A percentile compares a stretch with the other conserved stretches of the same genome.
Evolutionary conservation across 1,140 invertebrate genomes (phyloP).

Genomic region (Drosophila subpulchrella): DNA sequence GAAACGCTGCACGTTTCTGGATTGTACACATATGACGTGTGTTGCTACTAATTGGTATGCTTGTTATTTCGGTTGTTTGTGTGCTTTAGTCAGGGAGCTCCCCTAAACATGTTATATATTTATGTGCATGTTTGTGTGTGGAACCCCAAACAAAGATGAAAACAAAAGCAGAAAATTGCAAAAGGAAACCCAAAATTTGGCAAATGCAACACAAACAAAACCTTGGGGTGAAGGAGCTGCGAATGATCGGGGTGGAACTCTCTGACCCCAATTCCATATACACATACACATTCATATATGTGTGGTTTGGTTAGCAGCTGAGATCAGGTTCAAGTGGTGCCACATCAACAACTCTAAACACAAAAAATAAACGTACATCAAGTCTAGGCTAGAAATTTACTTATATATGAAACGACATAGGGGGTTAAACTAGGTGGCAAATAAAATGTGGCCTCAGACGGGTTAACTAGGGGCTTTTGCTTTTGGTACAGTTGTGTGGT

Average conservation of each 20-base stretch:
- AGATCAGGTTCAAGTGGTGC: conserved; percentile 50
- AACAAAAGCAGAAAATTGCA: conserved; percentile 36
- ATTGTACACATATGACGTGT: background rate
- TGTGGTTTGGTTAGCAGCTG: conserved; percentile 31
- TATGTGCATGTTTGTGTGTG: conserved; percentile 26
- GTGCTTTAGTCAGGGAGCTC: conserved; percentile 1
- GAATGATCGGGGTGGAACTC: background rate
- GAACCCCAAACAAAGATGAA: conserved; percentile 25
- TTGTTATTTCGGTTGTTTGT: conserved; percentile 34
- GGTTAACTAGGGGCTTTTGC: conserved; percentile 28
- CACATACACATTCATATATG: background rate
- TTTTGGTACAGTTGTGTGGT: conserved; percentile 30
- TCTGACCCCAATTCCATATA: conserved; percentile 25
- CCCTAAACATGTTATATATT: conserved; percentile 38
- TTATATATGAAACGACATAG: background rate
- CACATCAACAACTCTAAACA: conserved; percentile 43
- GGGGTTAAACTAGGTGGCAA: conserved; percentile 12
- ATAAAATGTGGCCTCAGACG: conserved; percentile 31
- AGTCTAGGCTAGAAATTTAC: conserved; percentile 30
- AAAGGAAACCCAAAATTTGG: conserved; percentile 41
- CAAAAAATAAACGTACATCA: conserved; percentile 20
- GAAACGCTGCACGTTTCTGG: background rate
- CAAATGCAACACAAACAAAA: conserved; percentile 43
- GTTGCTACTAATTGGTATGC: conserved; percentile 51
- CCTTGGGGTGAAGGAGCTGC: background rate